Evolutionary conservation across 2,797 vertebrate genomes (phyloP).

Genomic region (Simalia tracyae): DNA sequence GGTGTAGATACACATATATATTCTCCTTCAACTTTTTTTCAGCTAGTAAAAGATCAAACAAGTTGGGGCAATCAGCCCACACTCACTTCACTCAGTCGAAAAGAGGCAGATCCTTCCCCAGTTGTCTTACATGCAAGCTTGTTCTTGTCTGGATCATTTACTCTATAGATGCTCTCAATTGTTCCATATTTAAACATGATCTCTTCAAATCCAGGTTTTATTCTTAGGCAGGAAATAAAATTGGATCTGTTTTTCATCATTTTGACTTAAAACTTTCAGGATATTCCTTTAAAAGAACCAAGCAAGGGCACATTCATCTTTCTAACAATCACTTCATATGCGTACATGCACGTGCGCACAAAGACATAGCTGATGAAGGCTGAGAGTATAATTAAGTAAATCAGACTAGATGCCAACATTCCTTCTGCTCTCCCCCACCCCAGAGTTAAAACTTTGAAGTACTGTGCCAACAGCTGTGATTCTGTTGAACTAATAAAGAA

Average conservation of each 20-base stretch:
- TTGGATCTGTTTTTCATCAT: slow-evolving; percentile 65
- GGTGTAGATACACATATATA: slow-evolving; percentile 22
- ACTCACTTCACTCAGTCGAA: slow-evolving; percentile 56
- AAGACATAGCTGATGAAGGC: not conserved
- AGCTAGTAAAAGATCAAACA: slow-evolving; percentile 39
- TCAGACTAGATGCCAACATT: slow-evolving; percentile 29
- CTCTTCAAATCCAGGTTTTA: slow-evolving; percentile 47
- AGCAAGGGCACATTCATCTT: slow-evolving; percentile 51
- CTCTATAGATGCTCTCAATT: slow-evolving; percentile 42
- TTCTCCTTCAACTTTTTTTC: slow-evolving; percentile 59
- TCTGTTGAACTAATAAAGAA: slow-evolving; percentile 36
- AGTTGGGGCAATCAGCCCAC: slow-evolving; percentile 37
- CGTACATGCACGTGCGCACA: not conserved
- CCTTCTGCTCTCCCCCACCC: slow-evolving; percentile 19
- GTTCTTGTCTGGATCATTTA: slow-evolving; percentile 43
- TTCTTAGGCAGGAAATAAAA: slow-evolving; percentile 59
- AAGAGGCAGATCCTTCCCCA: slow-evolving; percentile 43
- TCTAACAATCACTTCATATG: slow-evolving; percentile 15
- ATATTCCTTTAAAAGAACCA: slow-evolving; percentile 50
- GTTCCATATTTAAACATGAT: slow-evolving; percentile 52
- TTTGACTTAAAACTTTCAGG: slow-evolving; percentile 52
- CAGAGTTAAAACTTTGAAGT: slow-evolving; percentile 16
- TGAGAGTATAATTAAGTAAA: slow-evolving; percentile 29
- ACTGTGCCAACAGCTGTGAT: not conserved
- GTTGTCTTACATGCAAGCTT: slow-evolving; percentile 43